phyloP scores from a whole-genome alignment of 2,113 vertebrate species.

The Furnarius figulus region DNA sequence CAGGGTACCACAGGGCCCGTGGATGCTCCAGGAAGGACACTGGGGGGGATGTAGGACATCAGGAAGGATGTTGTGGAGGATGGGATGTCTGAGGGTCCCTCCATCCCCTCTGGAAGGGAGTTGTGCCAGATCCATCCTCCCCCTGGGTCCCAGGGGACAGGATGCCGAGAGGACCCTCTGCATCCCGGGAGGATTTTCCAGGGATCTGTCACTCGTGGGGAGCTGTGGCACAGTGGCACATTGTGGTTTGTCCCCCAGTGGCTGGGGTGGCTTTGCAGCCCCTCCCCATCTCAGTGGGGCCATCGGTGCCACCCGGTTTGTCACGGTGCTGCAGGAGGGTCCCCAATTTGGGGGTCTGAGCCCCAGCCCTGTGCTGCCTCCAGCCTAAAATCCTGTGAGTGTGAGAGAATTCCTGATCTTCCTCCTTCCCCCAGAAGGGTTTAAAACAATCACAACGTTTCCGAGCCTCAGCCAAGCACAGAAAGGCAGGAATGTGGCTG shows the following conservation, averaged over 20 bases:
- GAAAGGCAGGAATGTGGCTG: neutral
- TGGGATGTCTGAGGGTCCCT: neutral
- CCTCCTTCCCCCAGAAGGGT: neutral
- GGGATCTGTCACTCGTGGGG: neutral
- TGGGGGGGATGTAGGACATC: neutral
- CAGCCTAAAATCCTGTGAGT: neutral
- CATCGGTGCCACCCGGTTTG: neutral
- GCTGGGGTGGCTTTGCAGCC: neutral
- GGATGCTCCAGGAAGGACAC: neutral
- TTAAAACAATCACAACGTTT: neutral
- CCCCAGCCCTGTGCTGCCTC: neutral
- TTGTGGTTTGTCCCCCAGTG: neutral
- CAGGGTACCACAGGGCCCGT: rapidly evolving
- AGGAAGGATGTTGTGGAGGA: neutral
- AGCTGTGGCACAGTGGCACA: rapidly evolving
- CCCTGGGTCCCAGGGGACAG: rapidly evolving
- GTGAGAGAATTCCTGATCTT: neutral
- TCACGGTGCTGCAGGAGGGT: neutral
- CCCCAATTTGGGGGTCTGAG: rapidly evolving
- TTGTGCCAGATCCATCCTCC: rapidly evolving
- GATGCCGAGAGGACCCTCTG: rapidly evolving
- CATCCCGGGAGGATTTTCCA: rapidly evolving
- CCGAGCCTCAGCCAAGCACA: neutral
- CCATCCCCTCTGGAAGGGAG: rapidly evolving
- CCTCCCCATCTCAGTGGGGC: neutral